Evolutionary conservation across 1,140 invertebrate genomes (phyloP).

Genomic region (Drosophila burlai): DNA sequence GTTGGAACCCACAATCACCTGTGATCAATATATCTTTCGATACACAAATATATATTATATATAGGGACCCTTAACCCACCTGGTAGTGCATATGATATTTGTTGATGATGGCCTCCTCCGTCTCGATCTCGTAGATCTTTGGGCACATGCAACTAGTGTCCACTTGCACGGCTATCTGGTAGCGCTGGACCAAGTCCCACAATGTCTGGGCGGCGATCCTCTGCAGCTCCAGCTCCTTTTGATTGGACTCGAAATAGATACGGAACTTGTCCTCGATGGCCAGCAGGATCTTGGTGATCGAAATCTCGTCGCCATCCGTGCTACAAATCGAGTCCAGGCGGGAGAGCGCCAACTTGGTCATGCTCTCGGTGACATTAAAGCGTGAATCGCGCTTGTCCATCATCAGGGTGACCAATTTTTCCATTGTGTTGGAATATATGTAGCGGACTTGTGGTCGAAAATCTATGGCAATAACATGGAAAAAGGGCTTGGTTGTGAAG

Average conservation of each 20-base stretch:
- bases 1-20: conserved; percentile 53
- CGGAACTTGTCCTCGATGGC: conserved; percentile 43
- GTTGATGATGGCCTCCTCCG: conserved; percentile 49
- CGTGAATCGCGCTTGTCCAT: conserved; percentile 1
- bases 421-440: background rate
- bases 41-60: no score
- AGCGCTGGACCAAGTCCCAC: conserved; percentile 39
- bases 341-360: background rate
- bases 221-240: conserved; percentile 50
- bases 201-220: conserved; percentile 52
- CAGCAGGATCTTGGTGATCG: conserved; percentile 30
- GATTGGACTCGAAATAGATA: conserved; percentile 25
- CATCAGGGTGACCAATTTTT: conserved; percentile 8
- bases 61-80: no score
- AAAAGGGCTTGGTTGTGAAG: background rate
- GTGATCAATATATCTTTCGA: no score
- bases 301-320: background rate
- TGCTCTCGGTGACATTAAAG: conserved; percentile 12
- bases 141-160: conserved; percentile 46
- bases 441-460: background rate
- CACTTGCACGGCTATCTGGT: conserved; percentile 18
- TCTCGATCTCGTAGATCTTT: conserved; percentile 31
- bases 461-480: background rate
- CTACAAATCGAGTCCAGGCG: background rate
- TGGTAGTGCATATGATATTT: conserved; percentile 65